These are phyloP conservation scores for Anthopleura sola DNA, from an alignment of 64 coral and sea anemone genomes.

Conservation along the genomic window DNA sequence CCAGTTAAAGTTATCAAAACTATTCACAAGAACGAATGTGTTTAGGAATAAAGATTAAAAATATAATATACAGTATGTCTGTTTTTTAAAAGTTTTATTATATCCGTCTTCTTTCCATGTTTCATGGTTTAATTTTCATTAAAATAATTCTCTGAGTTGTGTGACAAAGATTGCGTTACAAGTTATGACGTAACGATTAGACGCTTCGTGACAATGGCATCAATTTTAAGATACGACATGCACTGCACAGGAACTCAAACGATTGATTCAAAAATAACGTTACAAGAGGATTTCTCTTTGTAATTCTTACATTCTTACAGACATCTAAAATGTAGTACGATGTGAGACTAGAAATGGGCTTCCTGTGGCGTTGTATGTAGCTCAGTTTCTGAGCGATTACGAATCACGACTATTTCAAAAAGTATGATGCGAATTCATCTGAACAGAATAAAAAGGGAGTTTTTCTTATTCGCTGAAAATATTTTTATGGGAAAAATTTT, in stretches of 20 bases:
- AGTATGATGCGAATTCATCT: neutral
- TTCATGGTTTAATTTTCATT: constrained; percentile 3
- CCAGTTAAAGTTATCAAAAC: too few relatives aligned
- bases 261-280: too few relatives aligned
- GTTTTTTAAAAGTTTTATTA: constrained; percentile 7
- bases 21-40: too few relatives aligned
- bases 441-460: neutral
- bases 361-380: neutral
- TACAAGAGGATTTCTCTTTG: neutral
- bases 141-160: neutral
- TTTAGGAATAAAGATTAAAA: too few relatives aligned
- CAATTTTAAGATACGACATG: neutral
- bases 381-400: neutral
- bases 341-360: neutral
- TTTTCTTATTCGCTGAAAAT: neutral
- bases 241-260: neutral
- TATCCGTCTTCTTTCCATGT: neutral
- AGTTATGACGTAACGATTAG: neutral
- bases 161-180: neutral
- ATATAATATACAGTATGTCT: neutral
- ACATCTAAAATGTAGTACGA: neutral
- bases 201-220: neutral
- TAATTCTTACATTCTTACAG: neutral
- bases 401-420: constrained; percentile 10
- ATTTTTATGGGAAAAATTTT: neutral